Evolutionary conservation across 2,113 vertebrate species (phyloP).

Genomic region (Balaenoptera acutorostrata): DNA sequence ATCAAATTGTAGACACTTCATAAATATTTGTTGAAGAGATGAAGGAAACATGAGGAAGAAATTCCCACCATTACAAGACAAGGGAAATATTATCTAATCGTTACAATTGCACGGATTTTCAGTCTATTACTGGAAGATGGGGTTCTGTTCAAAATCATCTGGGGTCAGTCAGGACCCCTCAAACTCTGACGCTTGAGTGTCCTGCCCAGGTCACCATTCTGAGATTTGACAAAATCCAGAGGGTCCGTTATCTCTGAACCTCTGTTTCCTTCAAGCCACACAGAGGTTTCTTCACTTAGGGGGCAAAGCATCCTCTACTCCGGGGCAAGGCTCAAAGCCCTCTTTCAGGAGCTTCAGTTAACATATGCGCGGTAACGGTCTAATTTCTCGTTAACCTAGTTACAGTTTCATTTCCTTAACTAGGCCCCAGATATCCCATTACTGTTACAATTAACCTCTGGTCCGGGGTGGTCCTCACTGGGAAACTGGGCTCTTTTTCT

Average conservation of each 20-base stretch:
- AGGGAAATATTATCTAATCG: neutral
- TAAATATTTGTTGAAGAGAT: constrained; percentile 50
- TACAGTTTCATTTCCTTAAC: neutral
- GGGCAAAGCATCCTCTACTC: rapidly evolving
- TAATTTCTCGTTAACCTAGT: neutral
- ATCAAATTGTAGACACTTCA: neutral
- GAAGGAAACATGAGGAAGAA: neutral
- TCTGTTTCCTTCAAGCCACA: neutral
- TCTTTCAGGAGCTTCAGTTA: neutral
- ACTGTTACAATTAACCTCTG: neutral
- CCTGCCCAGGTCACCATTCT: neutral
- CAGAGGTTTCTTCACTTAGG: neutral
- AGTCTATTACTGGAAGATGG: neutral
- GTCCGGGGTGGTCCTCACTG: rapidly evolving
- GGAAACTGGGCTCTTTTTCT: neutral
- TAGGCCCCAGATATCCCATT: neutral
- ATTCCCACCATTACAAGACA: neutral
- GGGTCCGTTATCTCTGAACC: neutral
- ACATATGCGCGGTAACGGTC: rapidly evolving
- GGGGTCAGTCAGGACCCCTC: neutral
- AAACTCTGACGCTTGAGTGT: neutral
- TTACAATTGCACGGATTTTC: neutral
- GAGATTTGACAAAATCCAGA: neutral
- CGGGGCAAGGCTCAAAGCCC: rapidly evolving
- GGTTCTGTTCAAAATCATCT: constrained; percentile 25